A percentile compares a stretch with the other conserved stretches of the same genome.
Evolutionary conservation across 92 coral and sea anemone genomes (phyloP).

Genomic region (Scolanthus callimorphus): DNA sequence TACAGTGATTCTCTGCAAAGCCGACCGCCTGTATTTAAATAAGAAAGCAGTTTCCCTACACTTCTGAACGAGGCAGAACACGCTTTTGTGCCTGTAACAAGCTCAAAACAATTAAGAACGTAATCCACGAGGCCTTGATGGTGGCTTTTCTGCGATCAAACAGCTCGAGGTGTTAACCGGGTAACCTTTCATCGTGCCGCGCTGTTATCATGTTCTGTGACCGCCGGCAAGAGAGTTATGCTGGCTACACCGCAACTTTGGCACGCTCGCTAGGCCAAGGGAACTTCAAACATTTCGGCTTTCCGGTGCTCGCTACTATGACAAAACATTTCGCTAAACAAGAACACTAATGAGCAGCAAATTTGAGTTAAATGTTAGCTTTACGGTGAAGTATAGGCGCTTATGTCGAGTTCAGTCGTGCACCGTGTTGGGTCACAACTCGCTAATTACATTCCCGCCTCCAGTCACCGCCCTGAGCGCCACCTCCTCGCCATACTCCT

Average conservation of each 20-base stretch:
- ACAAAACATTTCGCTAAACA: too few relatives aligned
- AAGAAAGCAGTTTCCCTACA: slow-evolving; percentile 89
- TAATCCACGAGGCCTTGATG: slow-evolving; percentile 91
- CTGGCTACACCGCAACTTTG: slow-evolving; percentile 27
- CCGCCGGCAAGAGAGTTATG: slow-evolving; percentile 65
- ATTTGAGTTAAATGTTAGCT: slow-evolving; percentile 71
- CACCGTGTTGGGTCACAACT: slow-evolving; percentile 71
- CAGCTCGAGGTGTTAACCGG: slow-evolving; percentile 85
- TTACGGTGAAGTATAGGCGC: slow-evolving; percentile 44
- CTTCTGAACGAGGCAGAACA: slow-evolving; percentile 86
- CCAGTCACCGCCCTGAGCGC: slow-evolving; percentile 84
- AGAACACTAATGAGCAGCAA: slow-evolving; percentile 44
- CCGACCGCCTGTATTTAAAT: slow-evolving; percentile 99
- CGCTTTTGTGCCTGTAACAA: slow-evolving; percentile 95
- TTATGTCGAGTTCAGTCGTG: slow-evolving; percentile 36
- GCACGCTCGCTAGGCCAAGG: slow-evolving; percentile 47
- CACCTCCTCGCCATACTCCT: slow-evolving; percentile 72
- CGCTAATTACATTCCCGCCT: slow-evolving; percentile 98
- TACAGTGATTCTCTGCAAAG: slow-evolving; percentile 95
- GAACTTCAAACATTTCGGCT: background rate
- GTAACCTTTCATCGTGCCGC: slow-evolving; percentile 94
- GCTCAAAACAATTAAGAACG: slow-evolving; percentile 87
- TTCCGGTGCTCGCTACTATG: too few relatives aligned
- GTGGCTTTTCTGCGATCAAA: slow-evolving; percentile 70
- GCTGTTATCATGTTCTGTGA: slow-evolving; percentile 44